phyloP scores from a whole-genome alignment of 2,888 invertebrate species.

The Perizoma flavofasciatum region DNA sequence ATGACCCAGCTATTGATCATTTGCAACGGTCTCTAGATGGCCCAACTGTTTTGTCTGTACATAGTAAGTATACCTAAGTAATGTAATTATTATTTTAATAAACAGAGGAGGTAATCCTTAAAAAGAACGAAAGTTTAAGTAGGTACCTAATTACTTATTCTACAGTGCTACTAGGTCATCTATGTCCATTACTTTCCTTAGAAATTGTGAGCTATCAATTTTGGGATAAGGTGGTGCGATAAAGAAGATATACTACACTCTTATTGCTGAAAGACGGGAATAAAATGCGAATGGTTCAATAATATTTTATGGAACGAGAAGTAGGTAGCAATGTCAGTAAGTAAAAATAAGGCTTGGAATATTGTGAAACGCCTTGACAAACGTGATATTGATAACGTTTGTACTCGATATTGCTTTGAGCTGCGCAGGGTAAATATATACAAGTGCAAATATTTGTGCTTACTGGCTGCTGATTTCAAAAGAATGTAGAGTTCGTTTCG shows the following conservation, averaged over 20 bases:
- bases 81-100: too few species aligned
- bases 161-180: conserved; percentile 13
- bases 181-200: conserved; percentile 4
- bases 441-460: not conserved
- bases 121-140: too few species aligned
- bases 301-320: conserved; percentile 24
- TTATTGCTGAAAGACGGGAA: conserved; percentile 32
- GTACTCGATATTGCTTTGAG: conserved; percentile 16
- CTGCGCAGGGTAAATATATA: conserved; percentile 8
- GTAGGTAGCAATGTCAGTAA: conserved; percentile 19
- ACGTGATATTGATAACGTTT: conserved; percentile 43
- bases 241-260: conserved; percentile 40
- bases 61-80: too few species aligned
- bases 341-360: conserved; percentile 22
- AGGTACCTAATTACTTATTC: conserved; percentile 7
- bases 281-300: conserved; percentile 38
- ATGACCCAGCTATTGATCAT: too few species aligned
- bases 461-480: not conserved
- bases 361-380: conserved; percentile 35
- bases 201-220: conserved; percentile 32
- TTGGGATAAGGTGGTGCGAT: conserved; percentile 40
- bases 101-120: too few species aligned
- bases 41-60: too few species aligned
- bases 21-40: too few species aligned
- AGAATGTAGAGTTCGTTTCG: too few species aligned